Evolutionary conservation across 2,888 invertebrate genomes (phyloP), one percentile per base, ranked within the genome.

Genomic region (Endotricha flammealis): DNA sequence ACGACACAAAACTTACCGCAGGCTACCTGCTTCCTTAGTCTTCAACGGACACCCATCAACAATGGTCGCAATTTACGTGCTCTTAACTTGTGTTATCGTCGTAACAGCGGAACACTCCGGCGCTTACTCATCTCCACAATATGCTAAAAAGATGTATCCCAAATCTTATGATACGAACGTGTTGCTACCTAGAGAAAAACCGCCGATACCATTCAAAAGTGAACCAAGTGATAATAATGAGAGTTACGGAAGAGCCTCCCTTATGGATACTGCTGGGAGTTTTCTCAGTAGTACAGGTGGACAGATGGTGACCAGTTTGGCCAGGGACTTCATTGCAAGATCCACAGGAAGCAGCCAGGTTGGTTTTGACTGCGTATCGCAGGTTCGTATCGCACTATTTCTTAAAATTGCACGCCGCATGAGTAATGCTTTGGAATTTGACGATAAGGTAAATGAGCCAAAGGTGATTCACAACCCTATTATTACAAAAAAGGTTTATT

Each of bases 331-430:
- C 54, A 83, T 93, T 13, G 89, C 90, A 42, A 88, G 92, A 56
- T 92, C 92, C 0, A 88, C 91, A 4, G 90, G 90, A 42, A 90
- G 89, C 64, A 92, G 92, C 68, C 92, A 93, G 90, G 92, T 87
- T 80, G 82, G 82, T 81, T 79, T 81, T 73, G 85, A 85, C 81
- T 85, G 85, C 79, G 70, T 81, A 43, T 58, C 81, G 56, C 82
- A 87, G 86, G 87, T 87, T 81, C 76, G 86, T 86, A 81, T 64
- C 55, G 72, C 81, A 80, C 79, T 42, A 46, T 49, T 44, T 41
- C 41, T 36, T 64, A 52, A 61, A 57, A 50, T 55, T 61, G 81
- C 81, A 81, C 78, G 60, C 70, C 53, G 43, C 42, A 48, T 50
- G 44, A 41, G 24, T 41, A 14, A 37, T 39, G 47, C 38, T 44